Evolutionary conservation across 2,888 invertebrate species (phyloP), one percentile per base, ranked within the genome.

Genomic region (Drosophila austrosaltans): DNA sequence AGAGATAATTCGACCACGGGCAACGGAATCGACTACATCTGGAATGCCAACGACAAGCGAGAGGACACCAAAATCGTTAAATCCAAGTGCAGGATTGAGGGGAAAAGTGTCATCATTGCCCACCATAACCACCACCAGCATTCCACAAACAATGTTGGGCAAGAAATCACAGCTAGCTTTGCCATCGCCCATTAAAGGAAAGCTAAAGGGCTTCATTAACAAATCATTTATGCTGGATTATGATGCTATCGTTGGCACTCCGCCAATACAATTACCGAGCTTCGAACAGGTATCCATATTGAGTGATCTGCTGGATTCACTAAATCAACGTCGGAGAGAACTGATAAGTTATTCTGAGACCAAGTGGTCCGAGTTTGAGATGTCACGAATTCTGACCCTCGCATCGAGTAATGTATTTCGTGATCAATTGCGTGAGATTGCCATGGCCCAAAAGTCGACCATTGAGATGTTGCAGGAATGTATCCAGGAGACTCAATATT

Each of bases 381-480:
- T 36, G 56, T 20, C 20, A 20, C 22, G 36, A 16, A 28, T 54
- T 2, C 1, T 54, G n/a, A 16, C 16, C 30, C 56, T 56, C 1
- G 16, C 32, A 1, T 20, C 56, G 1, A 30, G 20, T 4, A 36
- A 36, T 36, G 22, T 36, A 10, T 36, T 56, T 22, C 16, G 36
- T 1, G 30, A 36, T 20, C 32, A 36, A 30, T 16, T 56, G 8
- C 56, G 32, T 2, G 54, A 54, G 1, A 54, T 54, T 54, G 3
- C 8, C 20, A 3, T 8, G 30, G 54, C 54, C 32, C 53, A 28
- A 3, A 53, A 25, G 12, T 25, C 28, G n/a, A n/a, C 53, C 28
- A 53, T 28, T n/a, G 53, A 53, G 53, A 53, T 53, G 0, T n/a
- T 53, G 1, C 12, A 28, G n/a, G 53, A 53, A 6, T 53, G 53